Conservation (phyloP, 2,113 vertebrate species). For the Bothrops jararaca region DNA sequence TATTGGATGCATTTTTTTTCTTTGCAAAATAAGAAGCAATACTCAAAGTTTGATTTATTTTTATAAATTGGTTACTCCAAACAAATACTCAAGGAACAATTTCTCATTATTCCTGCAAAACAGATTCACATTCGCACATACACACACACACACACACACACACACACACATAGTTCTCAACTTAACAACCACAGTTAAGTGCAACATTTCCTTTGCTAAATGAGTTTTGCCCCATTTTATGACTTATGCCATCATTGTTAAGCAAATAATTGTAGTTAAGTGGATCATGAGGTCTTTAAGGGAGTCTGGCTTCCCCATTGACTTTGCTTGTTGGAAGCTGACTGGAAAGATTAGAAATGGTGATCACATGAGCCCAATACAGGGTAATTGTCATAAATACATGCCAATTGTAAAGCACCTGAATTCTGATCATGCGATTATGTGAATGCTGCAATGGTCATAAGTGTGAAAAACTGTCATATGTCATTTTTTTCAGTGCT, state of each 20-base stretch:
- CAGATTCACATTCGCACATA: not conserved
- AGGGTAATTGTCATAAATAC: not conserved
- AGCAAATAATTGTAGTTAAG: not conserved
- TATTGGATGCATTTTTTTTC: not conserved
- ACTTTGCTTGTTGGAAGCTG: not conserved
- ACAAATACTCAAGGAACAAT: not conserved
- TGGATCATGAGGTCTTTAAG: not conserved
- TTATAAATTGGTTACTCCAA: not conserved
- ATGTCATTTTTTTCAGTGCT: not conserved
- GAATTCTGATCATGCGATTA: not conserved
- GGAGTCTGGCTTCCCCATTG: not conserved
- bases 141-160: not conserved
- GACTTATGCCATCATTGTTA: not conserved
- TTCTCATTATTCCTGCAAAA: not conserved
- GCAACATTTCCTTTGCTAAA: not conserved
- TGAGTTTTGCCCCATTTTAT: not conserved
- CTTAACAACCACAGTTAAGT: not conserved
- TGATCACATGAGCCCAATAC: not conserved
- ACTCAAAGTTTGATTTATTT: not conserved
- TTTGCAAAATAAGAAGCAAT: not conserved
- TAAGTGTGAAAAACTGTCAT: not conserved
- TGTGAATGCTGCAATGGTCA: not conserved
- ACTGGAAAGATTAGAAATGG: not conserved
- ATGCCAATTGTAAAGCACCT: not conserved
- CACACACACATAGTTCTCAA: not conserved